Percentiles rank a stretch among this genome's conserved stretches.
phyloP scores from a whole-genome alignment of 2,113 vertebrate species.

The Euleptes europaea region DNA sequence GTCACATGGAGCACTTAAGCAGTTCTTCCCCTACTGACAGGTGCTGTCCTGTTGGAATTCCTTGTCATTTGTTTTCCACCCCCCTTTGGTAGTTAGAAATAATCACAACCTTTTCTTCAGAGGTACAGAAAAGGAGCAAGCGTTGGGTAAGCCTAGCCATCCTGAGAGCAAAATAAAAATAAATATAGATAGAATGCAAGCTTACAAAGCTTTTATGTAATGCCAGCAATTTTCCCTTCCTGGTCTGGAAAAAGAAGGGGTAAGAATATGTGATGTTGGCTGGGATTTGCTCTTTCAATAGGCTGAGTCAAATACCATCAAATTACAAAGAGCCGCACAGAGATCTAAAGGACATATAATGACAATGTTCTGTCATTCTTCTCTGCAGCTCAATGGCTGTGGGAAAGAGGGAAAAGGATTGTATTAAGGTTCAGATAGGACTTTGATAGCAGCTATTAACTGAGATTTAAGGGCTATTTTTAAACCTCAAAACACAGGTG shows the following conservation, averaged over 20 bases:
- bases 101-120: background rate
- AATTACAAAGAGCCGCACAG: constrained; percentile 30
- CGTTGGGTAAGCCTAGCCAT: background rate
- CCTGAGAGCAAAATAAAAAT: background rate
- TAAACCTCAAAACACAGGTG: constrained; percentile 36
- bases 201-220: constrained; percentile 40
- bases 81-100: accelerated
- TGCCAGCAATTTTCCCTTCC: constrained; percentile 48
- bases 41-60: background rate
- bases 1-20: background rate
- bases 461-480: constrained; percentile 61
- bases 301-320: constrained; percentile 53
- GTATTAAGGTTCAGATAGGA: constrained; percentile 50
- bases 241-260: constrained; percentile 22
- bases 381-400: constrained; percentile 27
- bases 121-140: constrained; percentile 11
- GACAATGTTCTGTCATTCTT: constrained; percentile 60
- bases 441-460: constrained; percentile 62
- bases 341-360: constrained; percentile 55
- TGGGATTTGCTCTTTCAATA: constrained; percentile 51
- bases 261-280: background rate
- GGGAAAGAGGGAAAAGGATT: constrained; percentile 29
- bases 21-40: background rate
- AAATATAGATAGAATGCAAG: constrained; percentile 38
- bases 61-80: background rate